phyloP scores from a whole-genome alignment of 1,140 invertebrate species.

The Dendroctonus valens region DNA sequence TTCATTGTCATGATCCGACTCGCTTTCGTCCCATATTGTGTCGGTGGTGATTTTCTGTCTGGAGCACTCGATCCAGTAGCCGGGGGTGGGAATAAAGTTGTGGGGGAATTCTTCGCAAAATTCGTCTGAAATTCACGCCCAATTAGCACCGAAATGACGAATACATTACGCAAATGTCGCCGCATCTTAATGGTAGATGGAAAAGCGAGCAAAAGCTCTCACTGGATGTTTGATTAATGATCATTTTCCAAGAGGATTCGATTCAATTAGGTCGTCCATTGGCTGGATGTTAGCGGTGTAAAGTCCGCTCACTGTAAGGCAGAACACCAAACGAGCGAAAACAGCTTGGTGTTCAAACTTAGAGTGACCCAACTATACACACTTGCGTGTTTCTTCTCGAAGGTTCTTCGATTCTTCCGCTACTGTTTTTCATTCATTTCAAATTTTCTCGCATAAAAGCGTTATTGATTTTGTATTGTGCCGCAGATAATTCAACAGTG shows the following conservation, averaged over 20 bases:
- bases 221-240: no score
- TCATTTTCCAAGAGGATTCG: no score
- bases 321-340: conserved; percentile 80
- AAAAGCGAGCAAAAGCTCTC: no score
- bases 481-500: no score
- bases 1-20: conserved; percentile 72
- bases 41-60: conserved; percentile 81
- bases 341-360: conserved; percentile 85
- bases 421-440: no score
- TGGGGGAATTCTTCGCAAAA: conserved; percentile 92
- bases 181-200: no score
- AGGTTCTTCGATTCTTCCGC: neutral
- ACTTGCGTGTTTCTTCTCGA: conserved; percentile 20
- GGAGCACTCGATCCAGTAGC: conserved; percentile 95
- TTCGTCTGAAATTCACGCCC: conserved; percentile 67
- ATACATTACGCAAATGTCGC: neutral
- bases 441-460: no score
- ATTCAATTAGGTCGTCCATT: no score
- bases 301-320: conserved; percentile 80
- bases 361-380: conserved; percentile 66
- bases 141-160: neutral
- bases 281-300: conserved; percentile 46
- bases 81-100: conserved; percentile 83
- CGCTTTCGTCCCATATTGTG: conserved; percentile 83
- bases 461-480: no score